These are phyloP conservation scores for Holacanthus passer DNA, from an alignment of 2,113 vertebrate genomes.

Conservation along the genomic window DNA sequence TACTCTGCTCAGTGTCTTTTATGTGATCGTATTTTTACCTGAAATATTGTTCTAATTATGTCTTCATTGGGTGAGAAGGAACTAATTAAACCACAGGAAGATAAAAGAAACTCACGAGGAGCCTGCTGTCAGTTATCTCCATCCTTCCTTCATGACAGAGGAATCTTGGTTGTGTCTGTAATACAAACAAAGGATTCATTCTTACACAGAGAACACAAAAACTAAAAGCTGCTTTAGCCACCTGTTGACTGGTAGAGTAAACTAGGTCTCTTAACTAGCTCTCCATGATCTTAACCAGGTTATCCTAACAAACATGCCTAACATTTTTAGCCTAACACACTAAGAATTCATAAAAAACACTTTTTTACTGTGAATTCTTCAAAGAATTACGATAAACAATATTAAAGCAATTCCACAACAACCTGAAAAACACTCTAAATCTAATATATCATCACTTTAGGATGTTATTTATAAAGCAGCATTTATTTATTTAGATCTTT, in stretches of 20 bases:
- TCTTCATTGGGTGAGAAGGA: background rate
- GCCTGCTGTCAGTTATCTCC: background rate
- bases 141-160: background rate
- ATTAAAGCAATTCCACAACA: background rate
- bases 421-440: too few species aligned
- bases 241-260: background rate
- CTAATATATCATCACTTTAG: too few species aligned
- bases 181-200: too few species aligned
- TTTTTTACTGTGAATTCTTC: background rate
- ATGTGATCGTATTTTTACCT: conserved; percentile 9
- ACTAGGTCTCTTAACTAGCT: background rate
- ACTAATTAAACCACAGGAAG: conserved; percentile 1
- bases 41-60: background rate
- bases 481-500: too few species aligned
- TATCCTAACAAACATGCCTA: background rate
- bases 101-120: background rate
- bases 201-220: too few species aligned
- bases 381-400: background rate
- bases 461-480: too few species aligned
- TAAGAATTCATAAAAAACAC: background rate
- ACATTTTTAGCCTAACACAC: too few species aligned
- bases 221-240: background rate
- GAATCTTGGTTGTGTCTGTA: too few species aligned
- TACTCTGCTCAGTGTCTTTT: background rate
- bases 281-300: background rate